phyloP scores from a whole-genome alignment of 2,113 vertebrate species.

The Lonchura striata region DNA sequence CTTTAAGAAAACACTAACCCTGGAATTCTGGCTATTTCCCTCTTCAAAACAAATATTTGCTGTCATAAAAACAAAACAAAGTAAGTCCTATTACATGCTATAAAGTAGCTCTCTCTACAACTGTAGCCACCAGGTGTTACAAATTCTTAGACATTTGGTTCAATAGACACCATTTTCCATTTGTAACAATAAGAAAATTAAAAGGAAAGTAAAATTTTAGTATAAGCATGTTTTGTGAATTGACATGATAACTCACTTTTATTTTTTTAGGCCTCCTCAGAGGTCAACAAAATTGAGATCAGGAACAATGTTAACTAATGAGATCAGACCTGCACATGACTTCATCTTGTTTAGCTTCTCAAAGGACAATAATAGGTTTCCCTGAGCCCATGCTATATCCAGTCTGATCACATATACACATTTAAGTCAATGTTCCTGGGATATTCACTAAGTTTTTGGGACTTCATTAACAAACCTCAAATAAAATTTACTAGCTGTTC shows the following conservation, averaged over 20 bases:
- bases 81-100: neutral
- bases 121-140: neutral
- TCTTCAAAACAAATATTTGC: neutral
- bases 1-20: fast-evolving
- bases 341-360: slow-evolving; percentile 20
- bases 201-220: neutral
- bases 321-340: slow-evolving; percentile 2
- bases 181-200: neutral
- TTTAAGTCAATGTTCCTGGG: neutral
- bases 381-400: neutral
- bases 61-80: neutral
- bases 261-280: neutral
- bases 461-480: neutral
- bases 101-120: neutral
- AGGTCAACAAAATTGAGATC: neutral
- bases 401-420: neutral
- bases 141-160: neutral
- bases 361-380: neutral
- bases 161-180: neutral
- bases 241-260: neutral
- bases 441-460: neutral
- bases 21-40: neutral
- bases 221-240: neutral
- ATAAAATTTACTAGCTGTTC: neutral
- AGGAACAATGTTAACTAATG: slow-evolving; percentile 20